Evolutionary conservation across 2,888 invertebrate genomes (phyloP).

Genomic region (Caenorhabditis sulstoni): DNA sequence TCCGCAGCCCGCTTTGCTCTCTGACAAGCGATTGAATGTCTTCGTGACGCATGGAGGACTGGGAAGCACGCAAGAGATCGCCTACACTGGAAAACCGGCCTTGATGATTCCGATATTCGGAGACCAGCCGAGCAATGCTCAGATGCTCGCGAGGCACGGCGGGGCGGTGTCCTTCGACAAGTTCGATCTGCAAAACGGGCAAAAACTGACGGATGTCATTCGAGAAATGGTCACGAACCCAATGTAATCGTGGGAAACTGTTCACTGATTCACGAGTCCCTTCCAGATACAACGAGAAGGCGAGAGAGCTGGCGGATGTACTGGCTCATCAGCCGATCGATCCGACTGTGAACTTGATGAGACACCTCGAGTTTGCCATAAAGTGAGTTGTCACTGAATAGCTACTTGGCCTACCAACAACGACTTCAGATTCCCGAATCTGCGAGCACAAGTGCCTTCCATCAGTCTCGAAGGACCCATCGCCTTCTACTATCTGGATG

Average conservation of each 20-base stretch:
- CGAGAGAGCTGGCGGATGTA: slow-evolving; percentile 17
- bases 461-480: too few species aligned
- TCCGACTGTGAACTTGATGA: slow-evolving; percentile 21
- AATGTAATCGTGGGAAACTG: too few species aligned
- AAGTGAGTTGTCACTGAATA: too few species aligned
- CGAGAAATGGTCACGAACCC: background rate
- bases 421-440: too few species aligned
- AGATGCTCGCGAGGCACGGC: slow-evolving; percentile 48
- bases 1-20: background rate
- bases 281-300: slow-evolving; percentile 23
- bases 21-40: slow-evolving; percentile 23
- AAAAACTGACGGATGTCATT: slow-evolving; percentile 11
- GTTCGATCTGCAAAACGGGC: slow-evolving; percentile 11
- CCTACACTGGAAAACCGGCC: slow-evolving; percentile 38
- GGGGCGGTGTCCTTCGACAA: slow-evolving; percentile 44
- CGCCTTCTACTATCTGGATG: too few species aligned
- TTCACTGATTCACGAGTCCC: too few species aligned
- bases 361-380: slow-evolving; percentile 29
- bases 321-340: slow-evolving; percentile 25
- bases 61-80: slow-evolving; percentile 29
- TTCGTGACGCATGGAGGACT: slow-evolving; percentile 37
- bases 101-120: slow-evolving; percentile 39
- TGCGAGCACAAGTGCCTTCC: too few species aligned
- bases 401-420: too few species aligned
- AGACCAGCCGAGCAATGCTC: slow-evolving; percentile 21